Evolutionary conservation across 2,113 vertebrate genomes (phyloP), one percentile per base, ranked within the genome.

Genomic region (Forbesichthys papilliferus): DNA sequence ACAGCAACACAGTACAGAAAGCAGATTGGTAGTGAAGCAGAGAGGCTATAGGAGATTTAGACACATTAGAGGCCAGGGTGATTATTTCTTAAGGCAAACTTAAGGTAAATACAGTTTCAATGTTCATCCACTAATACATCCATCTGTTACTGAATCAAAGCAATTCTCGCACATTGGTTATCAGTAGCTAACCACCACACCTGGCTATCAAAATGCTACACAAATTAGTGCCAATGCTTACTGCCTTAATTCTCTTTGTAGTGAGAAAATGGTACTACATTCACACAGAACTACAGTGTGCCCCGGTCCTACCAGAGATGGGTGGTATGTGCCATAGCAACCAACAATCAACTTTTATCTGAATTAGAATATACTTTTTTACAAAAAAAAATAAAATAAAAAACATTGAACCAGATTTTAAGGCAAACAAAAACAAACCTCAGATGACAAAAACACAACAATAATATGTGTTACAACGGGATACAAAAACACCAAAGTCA

Each of bases 141-240:
- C 78, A 88, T 91, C 88, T 87, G 79, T 90, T 90, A 90, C 81
- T 69, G 72, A 69, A 78, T 77, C 66, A 75, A 77, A 79, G 73
- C 71, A 74, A 87, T 77, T 82, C 74, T 64, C 14, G 80, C 60
- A 63, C 75, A 78, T 71, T 76, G 64, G 86, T 77, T 82, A 75
- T 75, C 79, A 77, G 82, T 83, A 81, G 83, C 83, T 79, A 84
- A 84, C 75, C 75, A 80, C 80, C 71, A 86, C 74, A 78, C 78
- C 68, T 74, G 73, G 81, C 84, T 81, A 78, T 86, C 79, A 71
- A 80, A 86, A 83, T 67, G 84, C 88, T 90, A 92, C 83, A 90
- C 78, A 82, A 88, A 90, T 84, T 88, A 84, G 94, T 96, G 95
- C 95, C 95, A 98, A 97, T 95, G 95, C 93, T 94, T 93, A 93